phyloP scores from a whole-genome alignment of 2,797 vertebrate genomes.

The Eleutherodactylus coqui region DNA sequence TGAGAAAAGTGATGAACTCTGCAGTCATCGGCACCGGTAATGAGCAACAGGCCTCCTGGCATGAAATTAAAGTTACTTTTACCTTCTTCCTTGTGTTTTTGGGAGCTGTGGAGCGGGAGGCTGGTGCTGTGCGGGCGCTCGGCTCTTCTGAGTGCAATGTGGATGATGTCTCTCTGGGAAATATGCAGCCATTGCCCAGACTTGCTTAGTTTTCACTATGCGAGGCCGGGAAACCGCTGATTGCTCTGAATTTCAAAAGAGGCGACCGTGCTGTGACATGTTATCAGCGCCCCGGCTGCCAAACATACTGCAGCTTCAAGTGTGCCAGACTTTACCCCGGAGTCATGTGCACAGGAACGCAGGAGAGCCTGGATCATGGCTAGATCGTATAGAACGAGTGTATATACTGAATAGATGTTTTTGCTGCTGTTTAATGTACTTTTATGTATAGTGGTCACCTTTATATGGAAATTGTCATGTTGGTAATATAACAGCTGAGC shows the following conservation, averaged over 20 bases:
- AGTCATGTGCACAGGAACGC: background rate
- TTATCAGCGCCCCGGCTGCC: constrained; percentile 63
- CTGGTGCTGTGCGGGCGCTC: constrained; percentile 56
- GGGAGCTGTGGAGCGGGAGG: constrained; percentile 41
- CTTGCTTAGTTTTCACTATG: constrained; percentile 73
- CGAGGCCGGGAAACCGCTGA: constrained; percentile 70
- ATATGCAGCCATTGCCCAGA: constrained; percentile 77
- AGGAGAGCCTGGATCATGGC: no score
- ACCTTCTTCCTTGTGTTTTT: constrained; percentile 13
- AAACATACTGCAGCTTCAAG: constrained; percentile 62
- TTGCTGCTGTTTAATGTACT: no score
- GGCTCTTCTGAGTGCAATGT: constrained; percentile 65
- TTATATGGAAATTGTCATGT: no score
- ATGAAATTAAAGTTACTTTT: constrained; percentile 3
- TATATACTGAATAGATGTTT: no score
- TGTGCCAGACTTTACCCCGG: constrained; percentile 34
- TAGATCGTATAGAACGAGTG: no score
- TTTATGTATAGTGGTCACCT: no score
- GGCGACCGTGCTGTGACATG: constrained; percentile 64
- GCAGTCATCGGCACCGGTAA: background rate
- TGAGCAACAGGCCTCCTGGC: background rate
- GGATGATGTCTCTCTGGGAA: constrained; percentile 70
- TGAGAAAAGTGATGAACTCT: no score
- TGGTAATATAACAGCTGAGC: no score
- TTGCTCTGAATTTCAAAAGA: constrained; percentile 69